Percentiles rank a stretch among this genome's conserved stretches.
Evolutionary conservation across 2,113 vertebrate species (phyloP).

Genomic region (Vidua chalybeata): DNA sequence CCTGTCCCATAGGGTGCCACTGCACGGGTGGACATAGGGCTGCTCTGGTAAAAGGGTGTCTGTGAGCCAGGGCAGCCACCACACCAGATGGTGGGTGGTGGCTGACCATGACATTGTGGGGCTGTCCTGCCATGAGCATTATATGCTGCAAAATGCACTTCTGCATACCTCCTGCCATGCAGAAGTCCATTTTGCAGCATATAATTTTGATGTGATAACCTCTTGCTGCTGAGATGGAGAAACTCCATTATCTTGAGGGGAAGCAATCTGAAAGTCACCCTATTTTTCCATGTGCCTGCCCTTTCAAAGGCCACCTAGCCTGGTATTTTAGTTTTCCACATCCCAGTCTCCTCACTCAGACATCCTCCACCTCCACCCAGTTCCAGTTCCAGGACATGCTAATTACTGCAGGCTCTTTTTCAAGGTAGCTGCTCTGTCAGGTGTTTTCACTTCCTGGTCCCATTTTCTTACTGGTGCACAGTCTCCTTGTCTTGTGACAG

Average conservation of each 20-base stretch:
- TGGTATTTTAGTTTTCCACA: background rate
- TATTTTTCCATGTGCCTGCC: background rate
- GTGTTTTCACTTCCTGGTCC: background rate
- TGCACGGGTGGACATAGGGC: no score
- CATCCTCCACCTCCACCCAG: background rate
- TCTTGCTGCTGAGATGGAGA: background rate
- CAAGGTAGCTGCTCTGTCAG: background rate
- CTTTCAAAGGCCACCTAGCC: background rate
- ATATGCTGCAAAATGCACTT: background rate
- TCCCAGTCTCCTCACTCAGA: background rate
- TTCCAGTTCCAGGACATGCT: background rate
- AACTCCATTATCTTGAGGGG: background rate
- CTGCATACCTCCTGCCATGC: background rate
- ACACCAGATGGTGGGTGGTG: fast-evolving
- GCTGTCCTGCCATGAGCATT: fast-evolving
- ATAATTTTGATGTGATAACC: background rate
- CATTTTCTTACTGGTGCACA: background rate
- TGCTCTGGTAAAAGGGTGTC: fast-evolving
- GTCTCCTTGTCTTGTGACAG: background rate
- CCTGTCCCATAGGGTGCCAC: fast-evolving
- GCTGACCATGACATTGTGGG: fast-evolving
- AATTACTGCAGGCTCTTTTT: background rate
- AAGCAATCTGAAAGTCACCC: background rate
- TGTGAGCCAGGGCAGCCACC: background rate
- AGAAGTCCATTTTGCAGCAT: background rate